Conservation (phyloP, 2,888 invertebrate genomes). For the Willowsia nigromaculata region DNA sequence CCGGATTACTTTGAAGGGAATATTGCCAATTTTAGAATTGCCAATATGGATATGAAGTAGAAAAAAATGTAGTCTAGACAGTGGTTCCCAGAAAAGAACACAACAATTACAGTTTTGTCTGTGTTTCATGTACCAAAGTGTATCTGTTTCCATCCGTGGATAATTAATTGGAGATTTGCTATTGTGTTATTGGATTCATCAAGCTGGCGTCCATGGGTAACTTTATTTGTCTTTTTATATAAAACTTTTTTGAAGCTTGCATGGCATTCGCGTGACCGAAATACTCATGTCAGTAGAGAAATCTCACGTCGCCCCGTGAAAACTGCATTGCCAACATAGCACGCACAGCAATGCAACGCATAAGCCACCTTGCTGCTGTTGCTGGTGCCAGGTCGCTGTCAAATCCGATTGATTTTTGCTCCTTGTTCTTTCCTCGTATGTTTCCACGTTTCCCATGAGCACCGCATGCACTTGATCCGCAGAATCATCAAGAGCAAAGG, state of each 20-base stretch:
- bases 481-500: background rate
- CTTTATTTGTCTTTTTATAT: background rate
- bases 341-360: too few relatives aligned
- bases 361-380: background rate
- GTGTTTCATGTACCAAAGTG: too few relatives aligned
- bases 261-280: background rate
- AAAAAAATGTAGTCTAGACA: too few relatives aligned
- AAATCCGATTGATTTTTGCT: background rate
- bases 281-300: background rate
- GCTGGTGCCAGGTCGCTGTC: background rate
- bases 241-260: background rate
- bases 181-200: background rate
- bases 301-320: background rate
- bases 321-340: background rate
- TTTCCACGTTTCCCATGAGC: background rate
- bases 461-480: slow-evolving; percentile 3
- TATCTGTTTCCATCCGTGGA: too few relatives aligned
- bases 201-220: slow-evolving; percentile 62
- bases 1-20: too few relatives aligned
- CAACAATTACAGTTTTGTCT: too few relatives aligned
- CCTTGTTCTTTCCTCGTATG: background rate
- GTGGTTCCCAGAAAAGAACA: too few relatives aligned
- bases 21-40: too few relatives aligned
- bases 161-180: background rate
- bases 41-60: too few relatives aligned